Conservation (phyloP, 2,888 invertebrate species). For the Hydroisotoma schaefferi region DNA sequence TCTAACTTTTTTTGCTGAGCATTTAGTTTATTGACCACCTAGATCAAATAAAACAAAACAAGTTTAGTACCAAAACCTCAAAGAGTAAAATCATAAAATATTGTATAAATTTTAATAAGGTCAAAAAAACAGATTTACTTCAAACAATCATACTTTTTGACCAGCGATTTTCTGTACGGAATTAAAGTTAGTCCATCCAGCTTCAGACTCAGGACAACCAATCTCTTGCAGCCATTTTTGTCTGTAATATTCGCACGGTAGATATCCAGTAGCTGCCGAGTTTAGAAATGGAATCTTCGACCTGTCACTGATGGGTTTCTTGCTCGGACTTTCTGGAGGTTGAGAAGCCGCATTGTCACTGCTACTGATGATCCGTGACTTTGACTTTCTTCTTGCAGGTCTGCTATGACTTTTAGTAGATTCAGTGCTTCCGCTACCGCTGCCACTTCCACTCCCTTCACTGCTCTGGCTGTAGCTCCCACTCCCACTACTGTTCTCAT, state of each 20-base stretch:
- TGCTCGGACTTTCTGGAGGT: neutral
- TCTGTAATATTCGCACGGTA: slow-evolving; percentile 9
- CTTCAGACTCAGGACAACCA: neutral
- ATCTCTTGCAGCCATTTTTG: slow-evolving; percentile 6
- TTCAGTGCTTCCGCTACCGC: no score
- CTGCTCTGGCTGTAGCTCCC: no score
- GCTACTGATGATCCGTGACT: neutral
- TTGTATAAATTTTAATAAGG: neutral
- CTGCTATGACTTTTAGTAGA: neutral
- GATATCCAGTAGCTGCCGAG: slow-evolving; percentile 4
- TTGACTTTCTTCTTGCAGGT: neutral
- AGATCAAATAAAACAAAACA: slow-evolving; percentile 3
- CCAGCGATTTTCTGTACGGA: slow-evolving; percentile 40
- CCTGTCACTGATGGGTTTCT: neutral
- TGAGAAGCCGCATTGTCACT: neutral
- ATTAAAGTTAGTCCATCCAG: slow-evolving; percentile 33
- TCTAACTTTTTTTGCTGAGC: slow-evolving; percentile 43
- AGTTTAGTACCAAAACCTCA: neutral
- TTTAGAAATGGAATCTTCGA: slow-evolving; percentile 8
- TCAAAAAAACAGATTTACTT: neutral
- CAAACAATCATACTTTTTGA: slow-evolving; percentile 36
- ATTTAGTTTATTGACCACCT: slow-evolving; percentile 44
- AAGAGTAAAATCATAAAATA: slow-evolving; percentile 5
- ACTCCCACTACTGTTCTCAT: no score
- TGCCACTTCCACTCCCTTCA: no score